These are phyloP conservation scores for Acyrthosiphon pisum DNA, from an alignment of 1,140 invertebrate species.

Conservation along the genomic window DNA sequence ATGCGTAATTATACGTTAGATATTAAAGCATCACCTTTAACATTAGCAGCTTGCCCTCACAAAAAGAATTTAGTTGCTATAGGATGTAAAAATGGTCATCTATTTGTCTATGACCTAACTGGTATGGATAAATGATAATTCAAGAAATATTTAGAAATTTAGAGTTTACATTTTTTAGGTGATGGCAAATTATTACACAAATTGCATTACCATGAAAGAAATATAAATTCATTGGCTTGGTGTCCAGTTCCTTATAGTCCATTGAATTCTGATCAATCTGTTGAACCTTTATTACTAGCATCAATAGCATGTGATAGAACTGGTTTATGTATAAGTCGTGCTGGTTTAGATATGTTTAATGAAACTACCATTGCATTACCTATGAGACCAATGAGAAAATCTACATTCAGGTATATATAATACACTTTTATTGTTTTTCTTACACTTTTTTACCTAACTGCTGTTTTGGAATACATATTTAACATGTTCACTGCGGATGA, in stretches of 20 bases:
- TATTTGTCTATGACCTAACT: conserved; percentile 70
- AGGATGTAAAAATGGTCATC: conserved; percentile 72
- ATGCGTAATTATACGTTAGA: conserved; percentile 64
- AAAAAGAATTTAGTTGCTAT: conserved; percentile 69
- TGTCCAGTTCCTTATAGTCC: conserved; percentile 71
- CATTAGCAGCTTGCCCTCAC: conserved; percentile 70
- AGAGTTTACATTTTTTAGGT: conserved; percentile 63
- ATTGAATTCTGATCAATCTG: conserved; percentile 62
- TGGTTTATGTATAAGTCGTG: conserved; percentile 67
- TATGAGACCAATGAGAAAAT: conserved; percentile 60
- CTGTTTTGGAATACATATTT: not conserved
- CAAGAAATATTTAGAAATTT: not conserved
- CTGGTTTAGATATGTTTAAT: conserved; percentile 67
- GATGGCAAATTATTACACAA: conserved; percentile 70
- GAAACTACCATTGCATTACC: conserved; percentile 63
- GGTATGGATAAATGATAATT: conserved; percentile 61
- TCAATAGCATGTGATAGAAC: conserved; percentile 66
- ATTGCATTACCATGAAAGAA: conserved; percentile 75
- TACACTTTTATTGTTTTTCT: no score
- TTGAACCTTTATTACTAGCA: conserved; percentile 66
- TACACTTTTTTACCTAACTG: not conserved
- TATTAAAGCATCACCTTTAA: conserved; percentile 67
- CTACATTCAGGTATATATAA: conserved; percentile 23
- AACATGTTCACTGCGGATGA: no score
- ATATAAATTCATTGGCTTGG: conserved; percentile 75